A percentile compares a stretch with the other conserved stretches of the same genome.
Evolutionary conservation across 2,888 invertebrate species (phyloP).

Genomic region (Polyploca ridens): DNA sequence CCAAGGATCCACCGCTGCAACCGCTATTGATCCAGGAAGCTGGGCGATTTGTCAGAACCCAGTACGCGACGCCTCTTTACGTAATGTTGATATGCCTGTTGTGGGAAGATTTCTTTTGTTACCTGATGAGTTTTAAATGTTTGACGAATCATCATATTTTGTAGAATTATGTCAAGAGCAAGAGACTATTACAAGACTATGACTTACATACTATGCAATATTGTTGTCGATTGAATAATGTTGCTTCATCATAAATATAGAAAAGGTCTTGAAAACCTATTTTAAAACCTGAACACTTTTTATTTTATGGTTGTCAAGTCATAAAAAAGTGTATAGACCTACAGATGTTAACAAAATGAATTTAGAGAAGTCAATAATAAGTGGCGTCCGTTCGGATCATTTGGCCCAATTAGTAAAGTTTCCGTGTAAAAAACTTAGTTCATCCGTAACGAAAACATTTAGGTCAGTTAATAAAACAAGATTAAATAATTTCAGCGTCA

Average conservation of each 20-base stretch:
- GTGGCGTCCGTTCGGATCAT: no score
- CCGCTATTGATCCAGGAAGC: conserved; percentile 38
- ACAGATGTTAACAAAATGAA: not conserved
- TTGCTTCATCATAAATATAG: no score
- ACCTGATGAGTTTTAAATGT: not conserved
- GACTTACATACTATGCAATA: no score
- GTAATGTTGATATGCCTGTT: not conserved
- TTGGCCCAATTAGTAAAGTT: no score
- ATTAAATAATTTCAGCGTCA: no score
- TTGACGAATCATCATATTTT: not conserved
- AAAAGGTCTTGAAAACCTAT: not conserved
- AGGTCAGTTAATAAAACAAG: no score
- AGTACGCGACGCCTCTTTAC: not conserved
- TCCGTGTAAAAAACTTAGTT: no score
- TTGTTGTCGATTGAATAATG: no score
- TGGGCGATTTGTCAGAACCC: conserved; percentile 2
- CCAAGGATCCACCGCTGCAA: conserved; percentile 58
- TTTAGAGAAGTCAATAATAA: no score
- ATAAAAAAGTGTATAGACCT: not conserved
- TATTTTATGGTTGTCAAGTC: not conserved
- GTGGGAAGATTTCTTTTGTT: not conserved
- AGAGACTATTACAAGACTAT: no score
- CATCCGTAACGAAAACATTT: no score
- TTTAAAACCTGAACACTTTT: not conserved
- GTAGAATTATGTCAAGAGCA: no score